A percentile compares a stretch with the other conserved stretches of the same genome.
Conservation (phyloP, 1,140 invertebrate genomes). For the Cyclina sinensis region DNA sequence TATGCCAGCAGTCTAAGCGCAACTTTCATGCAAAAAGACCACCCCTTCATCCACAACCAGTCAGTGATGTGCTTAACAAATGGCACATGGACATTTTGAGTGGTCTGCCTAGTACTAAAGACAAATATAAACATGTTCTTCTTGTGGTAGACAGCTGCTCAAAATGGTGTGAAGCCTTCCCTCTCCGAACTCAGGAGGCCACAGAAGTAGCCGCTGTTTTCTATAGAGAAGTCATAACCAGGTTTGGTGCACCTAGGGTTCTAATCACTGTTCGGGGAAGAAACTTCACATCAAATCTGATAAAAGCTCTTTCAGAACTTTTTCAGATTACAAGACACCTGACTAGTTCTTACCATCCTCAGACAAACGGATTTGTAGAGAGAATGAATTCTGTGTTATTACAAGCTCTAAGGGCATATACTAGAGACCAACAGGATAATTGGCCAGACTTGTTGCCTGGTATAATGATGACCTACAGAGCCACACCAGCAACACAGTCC, state of each 20-base stretch:
- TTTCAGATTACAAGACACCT: conserved; percentile 65
- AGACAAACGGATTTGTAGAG: conserved; percentile 35
- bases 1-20: conserved; percentile 65
- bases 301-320: conserved; percentile 71
- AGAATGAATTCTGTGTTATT: conserved; percentile 22
- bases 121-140: conserved; percentile 71
- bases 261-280: conserved; percentile 64
- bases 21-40: neutral
- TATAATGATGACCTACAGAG: conserved; percentile 63
- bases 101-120: conserved; percentile 57
- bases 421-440: conserved; percentile 46
- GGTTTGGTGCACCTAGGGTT: conserved; percentile 63
- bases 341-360: conserved; percentile 67
- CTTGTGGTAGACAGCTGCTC: conserved; percentile 68
- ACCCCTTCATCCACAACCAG: conserved; percentile 43
- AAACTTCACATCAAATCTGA: conserved; percentile 71
- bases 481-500: conserved; percentile 52
- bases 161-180: conserved; percentile 70
- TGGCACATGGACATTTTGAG: conserved; percentile 71
- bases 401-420: conserved; percentile 56
- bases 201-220: conserved; percentile 57
- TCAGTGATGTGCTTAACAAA: conserved; percentile 53
- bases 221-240: conserved; percentile 62
- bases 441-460: conserved; percentile 64
- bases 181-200: conserved; percentile 60